A percentile compares a stretch with the other conserved stretches of the same genome.
Evolutionary conservation across 2,888 invertebrate genomes (phyloP).

Genomic region (Folsomia candida): DNA sequence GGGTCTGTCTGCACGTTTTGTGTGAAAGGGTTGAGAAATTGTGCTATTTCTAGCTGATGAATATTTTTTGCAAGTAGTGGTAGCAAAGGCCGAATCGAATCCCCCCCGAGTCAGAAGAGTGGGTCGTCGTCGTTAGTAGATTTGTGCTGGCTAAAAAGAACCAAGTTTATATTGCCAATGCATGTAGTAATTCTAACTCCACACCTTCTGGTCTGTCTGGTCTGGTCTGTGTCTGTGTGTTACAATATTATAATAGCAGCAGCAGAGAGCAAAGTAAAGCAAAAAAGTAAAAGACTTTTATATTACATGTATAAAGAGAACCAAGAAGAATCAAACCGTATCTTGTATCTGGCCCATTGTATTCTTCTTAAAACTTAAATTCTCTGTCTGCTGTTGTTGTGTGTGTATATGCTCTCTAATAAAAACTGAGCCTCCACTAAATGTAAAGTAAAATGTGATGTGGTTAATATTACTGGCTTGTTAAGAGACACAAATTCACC

Average conservation of each 20-base stretch:
- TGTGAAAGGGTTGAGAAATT: neutral
- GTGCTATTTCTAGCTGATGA: neutral
- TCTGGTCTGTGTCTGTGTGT: slow-evolving; percentile 41
- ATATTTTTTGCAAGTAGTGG: neutral
- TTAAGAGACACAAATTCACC: neutral
- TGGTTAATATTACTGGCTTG: neutral
- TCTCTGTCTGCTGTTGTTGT: no score
- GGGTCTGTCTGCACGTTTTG: no score
- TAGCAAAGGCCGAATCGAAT: neutral
- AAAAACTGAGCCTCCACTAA: neutral
- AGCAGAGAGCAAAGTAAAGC: neutral
- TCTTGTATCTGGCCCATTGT: no score
- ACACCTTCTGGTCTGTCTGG: slow-evolving; percentile 36
- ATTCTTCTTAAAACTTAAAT: no score
- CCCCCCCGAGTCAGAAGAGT: neutral
- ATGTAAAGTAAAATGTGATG: neutral
- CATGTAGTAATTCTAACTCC: slow-evolving; percentile 48
- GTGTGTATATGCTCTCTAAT: neutral
- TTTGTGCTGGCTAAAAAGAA: slow-evolving; percentile 23
- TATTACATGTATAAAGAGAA: no score
- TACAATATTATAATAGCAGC: neutral
- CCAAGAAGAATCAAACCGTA: no score
- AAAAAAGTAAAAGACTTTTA: neutral
- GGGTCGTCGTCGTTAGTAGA: slow-evolving; percentile 21
- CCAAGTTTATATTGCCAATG: no score